Evolutionary conservation across 2,888 invertebrate species (phyloP), one percentile per base, ranked within the genome.

Genomic region (Trichopria drosophilae): DNA sequence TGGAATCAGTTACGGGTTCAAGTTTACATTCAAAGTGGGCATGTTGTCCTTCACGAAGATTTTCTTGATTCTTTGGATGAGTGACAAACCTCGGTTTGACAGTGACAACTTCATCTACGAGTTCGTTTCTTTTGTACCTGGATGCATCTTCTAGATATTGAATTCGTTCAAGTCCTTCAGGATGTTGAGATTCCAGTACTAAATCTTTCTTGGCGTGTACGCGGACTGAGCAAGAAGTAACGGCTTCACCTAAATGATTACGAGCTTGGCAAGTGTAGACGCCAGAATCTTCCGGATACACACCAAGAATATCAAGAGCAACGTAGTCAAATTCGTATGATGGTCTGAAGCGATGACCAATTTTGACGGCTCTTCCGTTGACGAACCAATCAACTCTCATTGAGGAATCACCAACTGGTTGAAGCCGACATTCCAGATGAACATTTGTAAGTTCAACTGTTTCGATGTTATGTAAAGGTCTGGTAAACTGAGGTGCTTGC

Each of bases 11-110:
- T 6, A 97, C 92, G 24, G 98, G 98, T 75, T 95, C 93, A 24
- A 99, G 82, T 74, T 96, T 93, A 73, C 95, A 95, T 79, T 99
- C 98, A 76, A 99, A 96, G 75, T 98, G 97, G 36, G 96, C 95
- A 69, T 93, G 92, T 61, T 90, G 86, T 32, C 93, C 88, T 80
- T 97, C 95, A 42, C 84, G 81, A 63, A 93, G 86, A 64, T 89
- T 89, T 60, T 87, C 88, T 59, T 91, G 81, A 58, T 86, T 91
- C 76, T 94, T 92, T 5, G 94, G 90, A 68, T 88, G 87, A 1
- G 93, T 90, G 3, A 93, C 80, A 75, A 95, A 95, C 57, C 83
- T 83, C 1, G 94, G 94, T 63, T 84, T 87, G 6, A 89, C 82
- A 60, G 86, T 88, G n/a, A 90, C 84, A 28, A 87, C 82, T 77